These are phyloP conservation scores for Xestia ashworthii DNA, from an alignment of 2,888 invertebrate genomes.

Conservation along the genomic window DNA sequence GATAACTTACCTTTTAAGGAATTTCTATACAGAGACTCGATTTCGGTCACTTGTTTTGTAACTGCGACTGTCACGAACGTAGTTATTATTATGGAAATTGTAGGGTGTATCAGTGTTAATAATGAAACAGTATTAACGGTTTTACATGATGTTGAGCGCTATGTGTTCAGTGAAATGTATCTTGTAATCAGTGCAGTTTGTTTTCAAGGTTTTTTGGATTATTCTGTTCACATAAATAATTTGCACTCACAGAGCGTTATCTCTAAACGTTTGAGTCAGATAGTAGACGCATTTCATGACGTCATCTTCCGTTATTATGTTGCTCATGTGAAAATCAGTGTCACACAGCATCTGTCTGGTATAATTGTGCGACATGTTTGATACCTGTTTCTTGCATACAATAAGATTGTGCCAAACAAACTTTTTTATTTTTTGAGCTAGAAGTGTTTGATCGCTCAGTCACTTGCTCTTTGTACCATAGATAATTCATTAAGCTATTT, in stretches of 20 bases:
- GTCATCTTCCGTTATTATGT: not conserved
- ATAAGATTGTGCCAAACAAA: not conserved
- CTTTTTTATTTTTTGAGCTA: not conserved
- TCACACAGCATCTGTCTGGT: not conserved
- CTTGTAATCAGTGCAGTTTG: not conserved
- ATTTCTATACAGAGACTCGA: not conserved
- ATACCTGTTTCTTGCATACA: not conserved
- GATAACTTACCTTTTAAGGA: not conserved
- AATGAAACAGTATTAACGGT: slow-evolving; percentile 13
- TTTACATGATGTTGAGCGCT: not conserved
- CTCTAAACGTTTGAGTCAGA: not conserved
- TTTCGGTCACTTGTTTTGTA: not conserved
- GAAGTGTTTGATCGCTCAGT: not conserved
- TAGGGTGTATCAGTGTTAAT: not conserved
- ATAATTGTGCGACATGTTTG: not conserved
- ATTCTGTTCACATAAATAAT: not conserved
- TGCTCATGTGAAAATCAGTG: not conserved
- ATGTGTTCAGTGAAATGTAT: not conserved
- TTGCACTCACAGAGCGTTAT: slow-evolving; percentile 17
- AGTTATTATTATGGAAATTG: not conserved
- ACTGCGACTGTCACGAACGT: not conserved
- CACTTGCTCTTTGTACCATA: not conserved
- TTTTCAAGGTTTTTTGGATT: slow-evolving; percentile 7
- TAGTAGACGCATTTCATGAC: not conserved
- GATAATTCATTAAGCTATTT: slow-evolving; percentile 6